Percentiles rank a stretch among this genome's conserved stretches.
phyloP scores from a whole-genome alignment of 2,113 vertebrate species.

The Synodontis membranacea region DNA sequence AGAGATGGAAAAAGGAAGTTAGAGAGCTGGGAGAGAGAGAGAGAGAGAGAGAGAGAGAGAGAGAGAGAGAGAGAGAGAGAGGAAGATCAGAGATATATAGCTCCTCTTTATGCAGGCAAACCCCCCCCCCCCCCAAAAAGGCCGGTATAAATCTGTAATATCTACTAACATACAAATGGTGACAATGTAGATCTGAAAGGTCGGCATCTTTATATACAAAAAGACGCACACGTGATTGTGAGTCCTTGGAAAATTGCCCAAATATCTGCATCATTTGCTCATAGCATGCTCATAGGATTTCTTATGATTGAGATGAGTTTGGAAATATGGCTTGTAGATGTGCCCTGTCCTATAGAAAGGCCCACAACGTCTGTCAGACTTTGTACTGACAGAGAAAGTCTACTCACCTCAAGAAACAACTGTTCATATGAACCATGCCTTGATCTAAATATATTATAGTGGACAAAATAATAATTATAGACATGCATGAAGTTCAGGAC shows the following conservation, averaged over 20 bases:
- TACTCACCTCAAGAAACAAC: neutral
- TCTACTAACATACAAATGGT: constrained; percentile 4
- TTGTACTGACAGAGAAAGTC: neutral
- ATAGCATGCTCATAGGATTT: too few species aligned
- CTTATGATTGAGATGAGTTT: neutral
- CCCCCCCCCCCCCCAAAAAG: constrained; percentile 34
- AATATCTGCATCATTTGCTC: neutral
- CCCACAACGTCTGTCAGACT: neutral
- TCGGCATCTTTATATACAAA: neutral
- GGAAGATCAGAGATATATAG: constrained; percentile 33
- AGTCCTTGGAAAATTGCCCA: too few species aligned
- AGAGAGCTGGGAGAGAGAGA: neutral
- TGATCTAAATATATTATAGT: neutral
- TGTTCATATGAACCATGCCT: neutral
- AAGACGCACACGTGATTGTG: neutral
- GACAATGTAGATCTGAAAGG: neutral
- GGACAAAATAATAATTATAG: neutral
- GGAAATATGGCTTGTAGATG: neutral
- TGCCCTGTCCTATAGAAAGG: neutral
- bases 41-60: constrained; percentile 2
- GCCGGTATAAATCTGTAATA: constrained; percentile 27
- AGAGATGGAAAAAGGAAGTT: constrained; percentile 19
- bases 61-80: neutral
- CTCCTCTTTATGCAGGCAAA: constrained; percentile 22
- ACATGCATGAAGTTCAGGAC: neutral